Evolutionary conservation across 2,113 vertebrate species (phyloP).

Genomic region (Cynoglossus semilaevis): DNA sequence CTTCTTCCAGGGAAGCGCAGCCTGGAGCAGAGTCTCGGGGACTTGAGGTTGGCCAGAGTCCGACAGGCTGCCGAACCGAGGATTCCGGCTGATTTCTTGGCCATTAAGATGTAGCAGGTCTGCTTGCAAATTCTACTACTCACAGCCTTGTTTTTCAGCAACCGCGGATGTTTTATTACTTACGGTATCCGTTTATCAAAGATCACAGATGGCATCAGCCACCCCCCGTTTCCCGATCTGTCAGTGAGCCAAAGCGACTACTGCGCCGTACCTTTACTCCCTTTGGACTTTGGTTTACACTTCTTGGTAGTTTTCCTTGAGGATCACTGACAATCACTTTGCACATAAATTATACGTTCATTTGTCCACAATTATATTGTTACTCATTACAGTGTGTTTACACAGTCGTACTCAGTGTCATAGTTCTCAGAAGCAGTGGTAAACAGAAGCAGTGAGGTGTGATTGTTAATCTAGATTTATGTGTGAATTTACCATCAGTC

Average conservation of each 20-base stretch:
- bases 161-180: neutral
- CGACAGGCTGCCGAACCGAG: slow-evolving; percentile 63
- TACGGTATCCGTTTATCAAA: neutral
- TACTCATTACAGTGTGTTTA: neutral
- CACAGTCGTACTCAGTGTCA: too few species aligned
- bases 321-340: neutral
- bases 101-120: slow-evolving; percentile 49
- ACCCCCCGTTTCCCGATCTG: slow-evolving; percentile 2
- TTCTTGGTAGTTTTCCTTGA: slow-evolving; percentile 41
- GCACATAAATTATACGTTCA: neutral
- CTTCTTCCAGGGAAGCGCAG: slow-evolving; percentile 60
- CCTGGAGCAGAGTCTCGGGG: slow-evolving; percentile 56
- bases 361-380: neutral
- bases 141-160: neutral
- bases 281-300: slow-evolving; percentile 51
- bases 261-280: neutral
- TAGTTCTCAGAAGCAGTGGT: neutral
- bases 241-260: slow-evolving; percentile 1
- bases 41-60: slow-evolving; percentile 65
- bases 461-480: too few species aligned
- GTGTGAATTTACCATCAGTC: too few species aligned
- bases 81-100: slow-evolving; percentile 64
- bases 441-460: too few species aligned
- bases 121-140: neutral
- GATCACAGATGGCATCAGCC: neutral